Percentiles rank a stretch among this genome's conserved stretches.
phyloP scores from a whole-genome alignment of 1,140 invertebrate genomes.

The Temnothorax longispinosus region DNA sequence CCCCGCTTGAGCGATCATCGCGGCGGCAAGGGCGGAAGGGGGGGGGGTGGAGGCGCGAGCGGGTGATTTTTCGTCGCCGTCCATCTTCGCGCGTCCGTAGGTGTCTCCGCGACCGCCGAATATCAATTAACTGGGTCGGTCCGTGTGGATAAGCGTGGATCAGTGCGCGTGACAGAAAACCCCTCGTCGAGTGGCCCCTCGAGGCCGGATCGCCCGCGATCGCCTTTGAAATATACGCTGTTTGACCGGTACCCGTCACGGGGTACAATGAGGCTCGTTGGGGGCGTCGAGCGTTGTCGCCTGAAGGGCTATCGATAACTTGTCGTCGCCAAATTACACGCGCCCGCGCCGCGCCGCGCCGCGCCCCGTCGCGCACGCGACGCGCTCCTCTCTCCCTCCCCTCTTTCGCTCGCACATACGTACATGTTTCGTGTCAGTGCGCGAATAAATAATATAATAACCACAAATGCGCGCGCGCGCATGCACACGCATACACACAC shows the following conservation, averaged over 20 bases:
- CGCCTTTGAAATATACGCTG: slow-evolving; percentile 84
- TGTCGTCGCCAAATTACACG: slow-evolving; percentile 82
- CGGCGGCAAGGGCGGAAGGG: neutral
- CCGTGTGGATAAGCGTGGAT: slow-evolving; percentile 74
- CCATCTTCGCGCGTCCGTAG: slow-evolving; percentile 49
- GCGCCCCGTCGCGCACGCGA: slow-evolving; percentile 51
- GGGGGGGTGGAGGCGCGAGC: neutral
- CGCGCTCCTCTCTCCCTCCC: neutral
- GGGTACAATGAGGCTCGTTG: slow-evolving; percentile 82
- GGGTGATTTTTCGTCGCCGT: slow-evolving; percentile 54
- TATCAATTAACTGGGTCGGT: slow-evolving; percentile 80
- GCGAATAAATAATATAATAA: slow-evolving; percentile 42
- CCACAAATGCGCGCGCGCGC: neutral
- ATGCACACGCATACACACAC: too few relatives aligned
- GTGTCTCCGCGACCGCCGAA: slow-evolving; percentile 70
- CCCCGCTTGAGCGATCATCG: neutral
- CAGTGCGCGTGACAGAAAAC: slow-evolving; percentile 84
- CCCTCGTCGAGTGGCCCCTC: slow-evolving; percentile 80
- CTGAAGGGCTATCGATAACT: slow-evolving; percentile 84
- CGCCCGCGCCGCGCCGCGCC: slow-evolving; percentile 50
- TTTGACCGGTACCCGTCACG: slow-evolving; percentile 82
- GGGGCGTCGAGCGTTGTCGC: slow-evolving; percentile 78
- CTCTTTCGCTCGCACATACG: neutral
- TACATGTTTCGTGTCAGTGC: neutral
- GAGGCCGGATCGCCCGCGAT: slow-evolving; percentile 72